Evolutionary conservation across 2,113 vertebrate species (phyloP).

Genomic region (Caloenas nicobarica): DNA sequence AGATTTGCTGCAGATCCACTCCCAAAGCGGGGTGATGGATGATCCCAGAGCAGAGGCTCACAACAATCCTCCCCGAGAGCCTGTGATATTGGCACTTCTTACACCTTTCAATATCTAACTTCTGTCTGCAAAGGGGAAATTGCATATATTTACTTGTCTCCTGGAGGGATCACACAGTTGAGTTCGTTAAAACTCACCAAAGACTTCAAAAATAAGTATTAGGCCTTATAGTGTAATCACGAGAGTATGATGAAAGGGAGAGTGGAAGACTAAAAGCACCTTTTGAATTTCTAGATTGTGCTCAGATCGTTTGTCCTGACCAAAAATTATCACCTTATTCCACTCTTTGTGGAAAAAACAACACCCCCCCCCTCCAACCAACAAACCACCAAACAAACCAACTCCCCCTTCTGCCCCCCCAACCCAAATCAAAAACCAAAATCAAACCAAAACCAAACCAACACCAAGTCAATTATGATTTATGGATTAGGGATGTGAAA

Average conservation of each 20-base stretch:
- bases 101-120: background rate
- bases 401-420: too few species aligned
- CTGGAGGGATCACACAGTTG: background rate
- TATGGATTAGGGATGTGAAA: background rate
- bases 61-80: background rate
- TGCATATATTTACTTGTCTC: background rate
- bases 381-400: too few species aligned
- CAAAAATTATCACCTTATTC: background rate
- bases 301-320: background rate
- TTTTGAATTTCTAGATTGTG: background rate
- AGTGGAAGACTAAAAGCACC: background rate
- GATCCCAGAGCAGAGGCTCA: background rate
- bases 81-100: background rate
- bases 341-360: background rate
- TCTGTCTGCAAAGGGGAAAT: background rate
- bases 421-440: background rate
- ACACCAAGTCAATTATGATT: rapidly evolving
- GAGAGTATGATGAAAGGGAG: background rate
- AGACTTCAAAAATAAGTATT: background rate
- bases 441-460: background rate
- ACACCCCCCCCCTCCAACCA: too few species aligned
- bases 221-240: background rate
- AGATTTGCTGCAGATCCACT: background rate
- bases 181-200: background rate
- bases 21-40: background rate